phyloP scores from a whole-genome alignment of 2,113 vertebrate genomes.

The Cariama cristata region DNA sequence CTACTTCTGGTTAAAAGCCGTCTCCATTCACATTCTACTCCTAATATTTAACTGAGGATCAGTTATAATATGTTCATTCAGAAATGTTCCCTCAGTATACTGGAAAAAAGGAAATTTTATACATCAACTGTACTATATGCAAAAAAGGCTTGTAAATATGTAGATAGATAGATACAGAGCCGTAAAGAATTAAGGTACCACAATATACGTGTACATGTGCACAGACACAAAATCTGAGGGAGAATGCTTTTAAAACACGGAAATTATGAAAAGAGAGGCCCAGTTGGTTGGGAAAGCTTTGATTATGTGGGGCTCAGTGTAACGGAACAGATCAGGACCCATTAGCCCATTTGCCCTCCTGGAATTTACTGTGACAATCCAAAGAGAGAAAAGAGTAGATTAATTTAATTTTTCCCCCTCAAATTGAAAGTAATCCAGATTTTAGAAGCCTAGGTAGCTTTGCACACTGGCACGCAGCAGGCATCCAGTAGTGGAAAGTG shows the following conservation, averaged over 20 bases:
- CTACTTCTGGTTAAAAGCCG: constrained; percentile 66
- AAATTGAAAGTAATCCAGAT: constrained; percentile 67
- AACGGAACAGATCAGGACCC: constrained; percentile 43
- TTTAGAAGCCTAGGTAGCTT: constrained; percentile 67
- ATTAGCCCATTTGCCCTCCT: constrained; percentile 57
- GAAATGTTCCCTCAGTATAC: constrained; percentile 4
- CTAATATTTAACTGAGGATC: constrained; percentile 55
- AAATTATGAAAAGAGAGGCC: constrained; percentile 1
- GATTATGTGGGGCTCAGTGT: neutral
- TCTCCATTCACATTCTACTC: constrained; percentile 50
- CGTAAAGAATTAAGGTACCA: neutral
- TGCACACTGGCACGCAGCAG: constrained; percentile 74
- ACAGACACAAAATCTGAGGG: neutral
- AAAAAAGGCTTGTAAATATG: neutral
- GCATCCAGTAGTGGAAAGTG: constrained; percentile 72
- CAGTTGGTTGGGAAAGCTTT: constrained; percentile 10
- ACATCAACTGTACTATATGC: neutral
- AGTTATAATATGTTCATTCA: constrained; percentile 51
- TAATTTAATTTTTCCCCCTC: constrained; percentile 63
- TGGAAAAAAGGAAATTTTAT: neutral
- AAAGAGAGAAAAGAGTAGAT: constrained; percentile 61
- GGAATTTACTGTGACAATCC: constrained; percentile 66
- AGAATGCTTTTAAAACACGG: neutral
- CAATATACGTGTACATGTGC: neutral
- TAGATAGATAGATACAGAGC: neutral